These are phyloP conservation scores for Hartigia nigra DNA, from an alignment of 2,888 invertebrate genomes.

Conservation along the genomic window DNA sequence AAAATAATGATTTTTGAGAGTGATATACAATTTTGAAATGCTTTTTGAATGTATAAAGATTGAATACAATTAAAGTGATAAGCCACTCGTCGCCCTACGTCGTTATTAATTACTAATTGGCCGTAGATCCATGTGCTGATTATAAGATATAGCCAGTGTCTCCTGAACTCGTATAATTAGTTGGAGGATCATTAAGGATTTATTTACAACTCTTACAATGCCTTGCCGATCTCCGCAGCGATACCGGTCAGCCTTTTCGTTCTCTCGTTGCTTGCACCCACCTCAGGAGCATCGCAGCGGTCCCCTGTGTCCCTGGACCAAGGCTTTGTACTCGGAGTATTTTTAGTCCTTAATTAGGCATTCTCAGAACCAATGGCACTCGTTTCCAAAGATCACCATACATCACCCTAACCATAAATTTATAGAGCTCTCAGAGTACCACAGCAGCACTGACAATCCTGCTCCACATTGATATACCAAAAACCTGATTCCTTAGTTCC, in stretches of 20 bases:
- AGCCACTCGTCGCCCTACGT: constrained; percentile 29
- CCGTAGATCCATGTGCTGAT: constrained; percentile 22
- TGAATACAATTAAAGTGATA: constrained; percentile 45
- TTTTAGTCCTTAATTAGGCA: constrained; percentile 38
- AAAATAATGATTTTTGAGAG: not conserved
- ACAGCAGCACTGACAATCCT: not conserved
- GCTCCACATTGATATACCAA: not conserved
- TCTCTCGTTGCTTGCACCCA: constrained; percentile 24
- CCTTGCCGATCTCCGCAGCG: constrained; percentile 44
- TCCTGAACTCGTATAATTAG: constrained; percentile 45
- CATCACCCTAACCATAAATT: not conserved
- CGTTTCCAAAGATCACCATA: not conserved
- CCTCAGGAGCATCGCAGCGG: constrained; percentile 6
- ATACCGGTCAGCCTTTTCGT: constrained; percentile 36
- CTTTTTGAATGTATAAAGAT: not conserved
- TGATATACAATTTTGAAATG: no score
- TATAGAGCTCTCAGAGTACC: not conserved
- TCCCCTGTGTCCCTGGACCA: not conserved
- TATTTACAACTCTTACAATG: constrained; percentile 56
- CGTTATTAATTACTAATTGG: constrained; percentile 57
- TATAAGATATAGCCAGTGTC: constrained; percentile 40
- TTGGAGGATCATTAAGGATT: constrained; percentile 53
- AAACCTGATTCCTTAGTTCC: not conserved
- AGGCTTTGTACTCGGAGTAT: constrained; percentile 21
- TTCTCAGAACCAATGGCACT: constrained; percentile 35